phyloP scores from a whole-genome alignment of 30 jellyfish, hydroid and myxozoan genomes.

The Nemopilema nomurai region DNA sequence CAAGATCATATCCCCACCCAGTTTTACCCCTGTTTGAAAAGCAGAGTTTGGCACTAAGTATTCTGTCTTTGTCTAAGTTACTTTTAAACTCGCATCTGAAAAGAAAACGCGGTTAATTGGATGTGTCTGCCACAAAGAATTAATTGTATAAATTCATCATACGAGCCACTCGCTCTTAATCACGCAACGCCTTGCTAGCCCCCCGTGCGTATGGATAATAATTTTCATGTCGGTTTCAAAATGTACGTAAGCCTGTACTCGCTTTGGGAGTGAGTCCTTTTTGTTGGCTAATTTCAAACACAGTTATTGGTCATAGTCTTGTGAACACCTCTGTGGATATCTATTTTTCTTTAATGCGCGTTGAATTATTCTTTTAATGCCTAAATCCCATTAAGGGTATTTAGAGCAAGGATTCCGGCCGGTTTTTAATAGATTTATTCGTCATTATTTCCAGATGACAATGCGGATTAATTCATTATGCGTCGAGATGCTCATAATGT shows the following conservation, averaged over 20 bases:
- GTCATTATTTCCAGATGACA: neutral
- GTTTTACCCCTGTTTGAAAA: no score
- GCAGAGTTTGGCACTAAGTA: neutral
- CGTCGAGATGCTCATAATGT: neutral
- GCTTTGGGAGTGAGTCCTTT: neutral
- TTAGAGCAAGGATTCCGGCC: neutral
- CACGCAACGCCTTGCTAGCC: no score
- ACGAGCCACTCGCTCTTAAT: no score
- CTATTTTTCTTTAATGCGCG: neutral
- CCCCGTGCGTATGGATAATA: no score
- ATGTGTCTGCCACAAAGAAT: no score
- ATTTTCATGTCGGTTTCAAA: no score
- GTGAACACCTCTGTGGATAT: neutral
- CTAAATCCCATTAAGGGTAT: neutral
- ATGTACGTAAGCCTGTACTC: neutral
- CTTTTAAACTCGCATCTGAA: neutral
- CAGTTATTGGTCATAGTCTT: neutral
- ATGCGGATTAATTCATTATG: neutral
- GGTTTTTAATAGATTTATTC: neutral
- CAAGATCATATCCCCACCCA: no score
- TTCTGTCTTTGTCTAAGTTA: neutral
- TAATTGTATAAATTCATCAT: no score
- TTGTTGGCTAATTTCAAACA: neutral
- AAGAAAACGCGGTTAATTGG: no score
- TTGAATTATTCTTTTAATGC: neutral